Base-by-base conservation (phyloP, 2,113 vertebrate genomes). In the Lethenteron reissneri region DNA sequence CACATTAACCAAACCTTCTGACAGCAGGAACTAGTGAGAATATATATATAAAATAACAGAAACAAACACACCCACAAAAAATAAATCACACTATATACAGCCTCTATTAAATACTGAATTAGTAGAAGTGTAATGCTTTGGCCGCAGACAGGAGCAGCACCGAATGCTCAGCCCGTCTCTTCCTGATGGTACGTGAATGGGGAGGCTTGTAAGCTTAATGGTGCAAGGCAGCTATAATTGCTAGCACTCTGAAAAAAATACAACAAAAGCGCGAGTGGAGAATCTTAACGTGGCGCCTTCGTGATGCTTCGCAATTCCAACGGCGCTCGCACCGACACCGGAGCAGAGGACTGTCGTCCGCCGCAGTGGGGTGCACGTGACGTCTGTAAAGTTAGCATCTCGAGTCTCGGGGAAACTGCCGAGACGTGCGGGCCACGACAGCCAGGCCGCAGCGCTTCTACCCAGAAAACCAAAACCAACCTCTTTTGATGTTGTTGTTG, bases 101-200 rank as follows among this genome's bases (percentile, higher is more conserved):
- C 64, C 64, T 68, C n/a, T 25, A 64, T 68, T 68, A 68, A 68
- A 68, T 68, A 68, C 64, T 68, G 64, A 17, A 68, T 68, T 68
- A 68, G 64, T 68, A 68, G n/a, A 68, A 9, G n/a, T 25, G 64
- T n/a, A 17, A n/a, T 17, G 64, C 10, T 17, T 68, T 25, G 25
- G 64, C 64, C 41, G 5, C 41, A 41, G 41, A 41, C 41, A 41
- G 41, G 41, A 41, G 41, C 41, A 41, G 41, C 41, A 41, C 41
- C 3, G 41, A 5, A 41, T 41, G 41, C 41, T 41, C 41, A 41
- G 41, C 41, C 41, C 41, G 64, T 25, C 25, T 25, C n/a, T 68
- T 68, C n/a, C 64, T 8, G 64, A 25, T 10, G n/a, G 64, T 68
- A n/a, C 11, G n/a, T 68, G 64, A 68, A 9, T 17, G 9, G 25